A percentile compares a stretch with the other conserved stretches of the same genome.
Evolutionary conservation across 2,113 vertebrate genomes (phyloP).

Genomic region (Triplophysa dalaica): DNA sequence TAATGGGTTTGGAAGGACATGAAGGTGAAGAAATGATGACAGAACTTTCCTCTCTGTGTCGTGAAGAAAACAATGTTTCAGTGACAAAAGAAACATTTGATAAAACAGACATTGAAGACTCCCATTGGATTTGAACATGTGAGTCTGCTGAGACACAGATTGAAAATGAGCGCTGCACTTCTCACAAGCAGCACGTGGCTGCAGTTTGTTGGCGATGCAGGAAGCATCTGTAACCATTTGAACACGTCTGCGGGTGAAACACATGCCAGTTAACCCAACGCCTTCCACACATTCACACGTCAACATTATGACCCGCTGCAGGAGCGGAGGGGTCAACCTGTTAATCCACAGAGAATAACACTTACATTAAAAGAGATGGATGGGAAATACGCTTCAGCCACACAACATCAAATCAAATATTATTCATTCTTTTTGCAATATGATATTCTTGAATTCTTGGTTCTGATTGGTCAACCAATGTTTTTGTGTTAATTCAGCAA

Average conservation of each 20-base stretch:
- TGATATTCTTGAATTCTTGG: background rate
- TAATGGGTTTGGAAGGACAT: too few species aligned
- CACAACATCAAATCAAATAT: too few species aligned
- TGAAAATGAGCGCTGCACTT: constrained; percentile 74
- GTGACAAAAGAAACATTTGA: background rate
- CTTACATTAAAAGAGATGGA: too few species aligned
- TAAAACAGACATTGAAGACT: background rate
- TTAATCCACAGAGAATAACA: too few species aligned
- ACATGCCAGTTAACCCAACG: constrained; percentile 75
- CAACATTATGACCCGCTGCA: background rate
- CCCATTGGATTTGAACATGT: background rate
- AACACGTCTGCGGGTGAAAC: constrained; percentile 71
- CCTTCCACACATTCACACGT: background rate
- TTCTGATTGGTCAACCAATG: background rate
- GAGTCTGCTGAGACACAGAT: constrained; percentile 68
- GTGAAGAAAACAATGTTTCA: background rate
- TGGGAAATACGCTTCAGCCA: too few species aligned
- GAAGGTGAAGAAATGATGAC: too few species aligned
- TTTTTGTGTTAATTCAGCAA: too few species aligned
- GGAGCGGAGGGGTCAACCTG: background rate
- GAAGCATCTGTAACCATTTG: constrained; percentile 82
- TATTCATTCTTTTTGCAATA: background rate
- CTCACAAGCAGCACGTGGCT: constrained; percentile 73
- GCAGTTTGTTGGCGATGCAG: constrained; percentile 71
- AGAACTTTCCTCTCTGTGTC: too few species aligned